phyloP scores from a whole-genome alignment of 2,888 invertebrate genomes.

The Plagodis pulveraria region DNA sequence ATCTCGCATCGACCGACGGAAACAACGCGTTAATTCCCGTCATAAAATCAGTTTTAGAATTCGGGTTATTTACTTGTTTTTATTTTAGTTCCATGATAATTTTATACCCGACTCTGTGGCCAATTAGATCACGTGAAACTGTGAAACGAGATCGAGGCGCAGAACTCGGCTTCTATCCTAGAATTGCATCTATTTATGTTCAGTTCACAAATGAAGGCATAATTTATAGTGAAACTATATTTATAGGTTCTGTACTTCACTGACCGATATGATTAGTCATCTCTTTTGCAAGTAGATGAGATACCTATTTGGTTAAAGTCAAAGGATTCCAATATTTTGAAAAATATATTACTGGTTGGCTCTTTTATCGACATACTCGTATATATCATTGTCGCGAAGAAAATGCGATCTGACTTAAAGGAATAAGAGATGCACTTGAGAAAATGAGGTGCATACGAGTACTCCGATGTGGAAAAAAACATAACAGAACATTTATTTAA shows the following conservation, averaged over 20 bases:
- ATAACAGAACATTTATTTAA: no score
- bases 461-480: no score
- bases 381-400: no score
- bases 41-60: slow-evolving; percentile 85
- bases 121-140: slow-evolving; percentile 80
- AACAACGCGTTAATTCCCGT: slow-evolving; percentile 85
- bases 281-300: no score
- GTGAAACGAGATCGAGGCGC: slow-evolving; percentile 60
- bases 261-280: no score
- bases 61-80: slow-evolving; percentile 84
- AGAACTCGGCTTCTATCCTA: slow-evolving; percentile 26
- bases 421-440: no score
- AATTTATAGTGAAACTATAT: background rate
- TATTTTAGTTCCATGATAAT: slow-evolving; percentile 82
- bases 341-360: no score
- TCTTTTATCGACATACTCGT: no score
- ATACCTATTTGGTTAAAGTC: no score
- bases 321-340: no score
- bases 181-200: slow-evolving; percentile 21
- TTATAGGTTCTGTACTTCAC: background rate
- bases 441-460: no score
- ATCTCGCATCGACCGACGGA: slow-evolving; percentile 83
- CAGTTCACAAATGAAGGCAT: slow-evolving; percentile 8
- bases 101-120: slow-evolving; percentile 78
- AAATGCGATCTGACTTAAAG: no score